A percentile compares a stretch with the other conserved stretches of the same genome.
phyloP scores from a whole-genome alignment of 2,113 vertebrate genomes.

The Artemisiospiza belli region DNA sequence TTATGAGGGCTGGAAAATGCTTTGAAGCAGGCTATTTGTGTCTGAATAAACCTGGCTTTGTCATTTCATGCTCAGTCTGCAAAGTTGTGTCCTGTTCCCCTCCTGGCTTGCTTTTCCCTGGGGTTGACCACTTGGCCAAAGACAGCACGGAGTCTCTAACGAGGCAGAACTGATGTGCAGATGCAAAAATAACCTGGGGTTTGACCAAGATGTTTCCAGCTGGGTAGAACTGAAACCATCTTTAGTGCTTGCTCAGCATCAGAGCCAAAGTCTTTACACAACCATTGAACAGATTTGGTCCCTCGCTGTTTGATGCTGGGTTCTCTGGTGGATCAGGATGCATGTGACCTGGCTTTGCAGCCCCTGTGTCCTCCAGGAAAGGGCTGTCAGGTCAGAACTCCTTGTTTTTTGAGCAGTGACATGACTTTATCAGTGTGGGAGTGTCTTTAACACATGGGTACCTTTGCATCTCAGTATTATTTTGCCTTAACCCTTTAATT shows the following conservation, averaged over 20 bases:
- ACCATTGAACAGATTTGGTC: not conserved
- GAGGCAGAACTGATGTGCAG: slow-evolving; percentile 10
- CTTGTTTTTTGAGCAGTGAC: not conserved
- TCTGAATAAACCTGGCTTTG: slow-evolving; percentile 48
- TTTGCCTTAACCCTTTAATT: slow-evolving; percentile 2
- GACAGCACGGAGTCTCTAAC: not conserved
- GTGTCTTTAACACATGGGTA: not conserved
- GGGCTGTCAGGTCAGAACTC: not conserved
- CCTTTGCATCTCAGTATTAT: not conserved
- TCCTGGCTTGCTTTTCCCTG: slow-evolving; percentile 11
- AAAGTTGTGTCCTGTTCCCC: slow-evolving; percentile 23
- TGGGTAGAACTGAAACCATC: not conserved
- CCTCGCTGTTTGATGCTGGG: not conserved
- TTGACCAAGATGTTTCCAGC: slow-evolving; percentile 21
- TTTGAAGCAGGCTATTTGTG: slow-evolving; percentile 21
- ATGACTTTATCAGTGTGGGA: not conserved
- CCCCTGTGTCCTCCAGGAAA: not conserved
- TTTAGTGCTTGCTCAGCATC: not conserved
- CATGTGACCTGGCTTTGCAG: not conserved
- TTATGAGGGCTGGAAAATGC: not conserved
- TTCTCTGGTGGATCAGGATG: not conserved
- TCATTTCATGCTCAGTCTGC: slow-evolving; percentile 16
- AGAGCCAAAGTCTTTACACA: not conserved
- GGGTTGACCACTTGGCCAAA: slow-evolving; percentile 39
- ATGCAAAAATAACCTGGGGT: slow-evolving; percentile 41